Evolutionary conservation across 2,113 vertebrate genomes (phyloP).

Genomic region (Clinocottus analis): DNA sequence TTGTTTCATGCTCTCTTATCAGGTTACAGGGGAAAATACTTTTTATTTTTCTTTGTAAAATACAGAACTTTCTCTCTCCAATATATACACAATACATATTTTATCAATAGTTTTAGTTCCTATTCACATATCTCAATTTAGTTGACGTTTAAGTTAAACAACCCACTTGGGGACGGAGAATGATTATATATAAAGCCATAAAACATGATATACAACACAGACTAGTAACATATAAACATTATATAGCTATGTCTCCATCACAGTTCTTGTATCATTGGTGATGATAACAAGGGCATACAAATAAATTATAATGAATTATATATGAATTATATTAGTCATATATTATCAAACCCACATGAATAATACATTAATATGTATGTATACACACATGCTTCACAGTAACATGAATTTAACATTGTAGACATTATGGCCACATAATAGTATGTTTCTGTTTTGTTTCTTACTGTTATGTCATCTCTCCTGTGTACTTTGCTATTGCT

Average conservation of each 20-base stretch:
- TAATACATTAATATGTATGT: not conserved
- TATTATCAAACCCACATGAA: not conserved
- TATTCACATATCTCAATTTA: not conserved
- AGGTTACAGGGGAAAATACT: not conserved
- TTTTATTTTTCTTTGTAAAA: not conserved
- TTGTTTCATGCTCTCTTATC: not conserved
- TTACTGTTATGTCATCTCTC: no score
- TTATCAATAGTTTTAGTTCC: not conserved
- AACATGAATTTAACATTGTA: not conserved
- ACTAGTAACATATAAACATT: not conserved
- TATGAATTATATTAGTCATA: not conserved
- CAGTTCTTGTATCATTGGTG: not conserved
- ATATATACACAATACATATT: not conserved
- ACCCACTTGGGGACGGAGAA: no score
- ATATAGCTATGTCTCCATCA: not conserved
- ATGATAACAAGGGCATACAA: not conserved
- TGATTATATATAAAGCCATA: not conserved
- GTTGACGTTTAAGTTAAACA: no score
- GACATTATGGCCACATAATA: not conserved
- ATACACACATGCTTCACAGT: not conserved
- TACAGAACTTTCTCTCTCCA: not conserved
- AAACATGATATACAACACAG: not conserved
- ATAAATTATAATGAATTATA: not conserved
- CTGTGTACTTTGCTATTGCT: no score
- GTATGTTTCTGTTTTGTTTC: no score